Evolutionary conservation across 1,140 invertebrate species (phyloP).

Genomic region (Calliopsis andreniformis): DNA sequence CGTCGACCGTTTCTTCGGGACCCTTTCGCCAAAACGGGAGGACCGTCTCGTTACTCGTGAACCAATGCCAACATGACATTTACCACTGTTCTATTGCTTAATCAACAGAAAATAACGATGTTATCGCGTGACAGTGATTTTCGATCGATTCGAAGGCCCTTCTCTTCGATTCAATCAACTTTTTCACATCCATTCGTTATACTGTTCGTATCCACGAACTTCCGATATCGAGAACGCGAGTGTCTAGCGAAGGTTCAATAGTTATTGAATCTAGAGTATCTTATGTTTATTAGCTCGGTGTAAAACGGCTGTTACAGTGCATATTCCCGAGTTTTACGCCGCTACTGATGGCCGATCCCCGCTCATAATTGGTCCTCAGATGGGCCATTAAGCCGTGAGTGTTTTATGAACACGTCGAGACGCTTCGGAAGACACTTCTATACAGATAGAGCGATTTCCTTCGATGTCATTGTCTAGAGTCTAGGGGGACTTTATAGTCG

Average conservation of each 20-base stretch:
- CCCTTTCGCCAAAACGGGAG: not conserved
- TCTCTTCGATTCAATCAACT: too few species aligned
- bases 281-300: not conserved
- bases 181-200: not conserved
- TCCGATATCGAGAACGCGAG: not conserved
- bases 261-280: not conserved
- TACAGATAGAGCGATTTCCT: not conserved
- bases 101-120: not conserved
- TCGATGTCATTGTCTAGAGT: constrained; percentile 2
- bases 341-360: constrained; percentile 12
- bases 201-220: too few species aligned
- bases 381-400: constrained; percentile 18
- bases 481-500: not conserved
- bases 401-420: constrained; percentile 29
- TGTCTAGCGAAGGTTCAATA: not conserved
- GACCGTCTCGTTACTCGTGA: not conserved
- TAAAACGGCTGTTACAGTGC: constrained; percentile 28
- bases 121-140: too few species aligned
- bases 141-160: not conserved
- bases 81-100: not conserved
- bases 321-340: constrained; percentile 39
- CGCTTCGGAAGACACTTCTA: constrained; percentile 13
- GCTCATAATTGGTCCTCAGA: constrained; percentile 33
- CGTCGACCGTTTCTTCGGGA: constrained; percentile 35
- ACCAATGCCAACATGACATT: constrained; percentile 7